These are phyloP conservation scores for Zoanthus sociatus DNA, from an alignment of 92 coral and sea anemone species.

Conservation along the genomic window DNA sequence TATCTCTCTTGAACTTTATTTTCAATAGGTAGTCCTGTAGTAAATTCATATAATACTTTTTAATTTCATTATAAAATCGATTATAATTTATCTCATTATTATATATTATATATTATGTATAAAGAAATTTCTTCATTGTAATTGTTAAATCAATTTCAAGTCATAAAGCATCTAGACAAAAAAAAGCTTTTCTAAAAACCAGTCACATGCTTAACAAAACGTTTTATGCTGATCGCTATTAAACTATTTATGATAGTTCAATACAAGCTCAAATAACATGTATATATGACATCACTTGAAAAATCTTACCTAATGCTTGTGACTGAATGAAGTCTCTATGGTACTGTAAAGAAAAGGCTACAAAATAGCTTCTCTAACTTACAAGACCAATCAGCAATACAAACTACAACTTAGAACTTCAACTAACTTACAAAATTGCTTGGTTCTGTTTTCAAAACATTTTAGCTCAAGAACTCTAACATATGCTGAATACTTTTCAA, in stretches of 20 bases:
- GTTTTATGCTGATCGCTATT: too few relatives aligned
- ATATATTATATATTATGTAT: too few relatives aligned
- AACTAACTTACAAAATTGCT: neutral
- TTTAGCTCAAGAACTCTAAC: too few relatives aligned
- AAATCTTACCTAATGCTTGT: neutral
- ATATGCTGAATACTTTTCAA: neutral
- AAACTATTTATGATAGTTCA: too few relatives aligned
- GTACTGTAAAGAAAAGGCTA: neutral
- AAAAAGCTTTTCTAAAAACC: neutral
- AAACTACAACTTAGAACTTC: neutral
- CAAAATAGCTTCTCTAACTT: neutral
- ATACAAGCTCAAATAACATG: neutral
- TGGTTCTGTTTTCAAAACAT: too few relatives aligned
- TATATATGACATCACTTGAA: neutral
- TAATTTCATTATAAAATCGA: too few relatives aligned
- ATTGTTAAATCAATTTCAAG: neutral
- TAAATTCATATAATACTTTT: too few relatives aligned
- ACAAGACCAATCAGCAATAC: neutral
- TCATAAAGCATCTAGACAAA: neutral
- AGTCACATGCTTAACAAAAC: neutral
- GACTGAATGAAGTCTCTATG: neutral
- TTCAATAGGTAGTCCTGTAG: too few relatives aligned
- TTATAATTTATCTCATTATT: too few relatives aligned
- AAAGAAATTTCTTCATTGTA: neutral
- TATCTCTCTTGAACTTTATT: too few relatives aligned